phyloP scores from a whole-genome alignment of 2,888 invertebrate genomes.

The Bursaphelenchus okinawaensis region DNA sequence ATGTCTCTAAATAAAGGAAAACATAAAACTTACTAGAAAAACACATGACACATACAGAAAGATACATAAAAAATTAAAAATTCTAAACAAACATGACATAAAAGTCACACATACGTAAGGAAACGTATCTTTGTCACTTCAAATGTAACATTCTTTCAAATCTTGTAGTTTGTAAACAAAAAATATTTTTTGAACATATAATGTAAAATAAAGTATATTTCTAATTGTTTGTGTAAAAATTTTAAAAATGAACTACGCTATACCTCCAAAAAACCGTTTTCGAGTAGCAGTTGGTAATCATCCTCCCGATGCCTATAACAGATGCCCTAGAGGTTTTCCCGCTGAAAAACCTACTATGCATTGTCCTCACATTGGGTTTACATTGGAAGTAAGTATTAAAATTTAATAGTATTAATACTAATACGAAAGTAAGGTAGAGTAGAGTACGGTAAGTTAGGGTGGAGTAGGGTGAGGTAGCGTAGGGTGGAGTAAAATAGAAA shows the following conservation, averaged over 20 bases:
- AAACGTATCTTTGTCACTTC: too few species aligned
- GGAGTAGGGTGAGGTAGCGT: background rate
- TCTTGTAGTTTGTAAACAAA: too few species aligned
- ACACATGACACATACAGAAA: too few species aligned
- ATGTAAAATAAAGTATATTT: too few species aligned
- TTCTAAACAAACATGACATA: too few species aligned
- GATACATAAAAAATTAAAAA: too few species aligned
- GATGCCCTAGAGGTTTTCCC: conserved; percentile 35
- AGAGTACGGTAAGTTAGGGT: background rate
- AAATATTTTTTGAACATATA: too few species aligned
- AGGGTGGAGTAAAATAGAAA: background rate
- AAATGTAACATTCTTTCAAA: too few species aligned
- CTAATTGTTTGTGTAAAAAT: too few species aligned
- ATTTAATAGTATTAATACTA: background rate
- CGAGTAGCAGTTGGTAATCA: conserved; percentile 39
- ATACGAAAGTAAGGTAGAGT: background rate
- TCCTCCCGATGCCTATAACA: conserved; percentile 42
- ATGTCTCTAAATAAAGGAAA: too few species aligned
- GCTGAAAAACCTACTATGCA: conserved; percentile 31
- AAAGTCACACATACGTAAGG: too few species aligned
- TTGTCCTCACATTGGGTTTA: conserved; percentile 46
- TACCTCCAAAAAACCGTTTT: conserved; percentile 12
- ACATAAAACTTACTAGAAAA: too few species aligned
- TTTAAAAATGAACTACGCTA: background rate
- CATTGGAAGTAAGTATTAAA: conserved; percentile 33